These are phyloP conservation scores for Acestrorhynchus altus DNA, from an alignment of 2,797 vertebrate genomes.

Conservation along the genomic window DNA sequence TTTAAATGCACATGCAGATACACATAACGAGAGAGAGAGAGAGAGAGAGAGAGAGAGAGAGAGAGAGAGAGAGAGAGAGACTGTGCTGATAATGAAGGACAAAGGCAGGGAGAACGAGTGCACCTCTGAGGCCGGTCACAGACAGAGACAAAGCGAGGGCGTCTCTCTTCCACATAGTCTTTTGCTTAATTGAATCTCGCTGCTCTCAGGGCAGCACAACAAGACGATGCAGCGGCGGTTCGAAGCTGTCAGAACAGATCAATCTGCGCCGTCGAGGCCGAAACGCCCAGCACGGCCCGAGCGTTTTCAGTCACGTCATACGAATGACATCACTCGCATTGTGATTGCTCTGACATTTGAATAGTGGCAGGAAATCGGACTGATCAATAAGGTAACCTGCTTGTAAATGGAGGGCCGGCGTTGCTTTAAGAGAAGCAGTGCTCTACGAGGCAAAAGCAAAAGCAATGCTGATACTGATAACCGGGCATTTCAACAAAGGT, in stretches of 20 bases:
- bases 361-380: not conserved
- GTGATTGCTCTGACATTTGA: constrained; percentile 25
- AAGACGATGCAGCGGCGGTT: not conserved
- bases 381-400: constrained; percentile 13
- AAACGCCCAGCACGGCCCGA: not conserved
- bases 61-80: not conserved
- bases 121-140: constrained; percentile 15
- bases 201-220: not conserved
- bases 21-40: not conserved
- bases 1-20: constrained; percentile 44
- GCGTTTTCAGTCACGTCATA: not conserved
- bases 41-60: not conserved
- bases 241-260: not conserved
- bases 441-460: not conserved
- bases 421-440: not conserved
- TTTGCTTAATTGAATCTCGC: constrained; percentile 28
- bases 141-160: constrained; percentile 1
- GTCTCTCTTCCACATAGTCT: not conserved
- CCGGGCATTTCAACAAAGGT: too few relatives aligned
- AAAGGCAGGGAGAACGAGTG: constrained; percentile 1
- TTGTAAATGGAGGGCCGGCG: constrained; percentile 5
- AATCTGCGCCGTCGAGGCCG: not conserved
- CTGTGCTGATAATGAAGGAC: constrained; percentile 16
- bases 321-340: constrained; percentile 28
- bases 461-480: not conserved